These are phyloP conservation scores for Heteractis magnifica DNA, from an alignment of 92 coral and sea anemone genomes.

Conservation along the genomic window DNA sequence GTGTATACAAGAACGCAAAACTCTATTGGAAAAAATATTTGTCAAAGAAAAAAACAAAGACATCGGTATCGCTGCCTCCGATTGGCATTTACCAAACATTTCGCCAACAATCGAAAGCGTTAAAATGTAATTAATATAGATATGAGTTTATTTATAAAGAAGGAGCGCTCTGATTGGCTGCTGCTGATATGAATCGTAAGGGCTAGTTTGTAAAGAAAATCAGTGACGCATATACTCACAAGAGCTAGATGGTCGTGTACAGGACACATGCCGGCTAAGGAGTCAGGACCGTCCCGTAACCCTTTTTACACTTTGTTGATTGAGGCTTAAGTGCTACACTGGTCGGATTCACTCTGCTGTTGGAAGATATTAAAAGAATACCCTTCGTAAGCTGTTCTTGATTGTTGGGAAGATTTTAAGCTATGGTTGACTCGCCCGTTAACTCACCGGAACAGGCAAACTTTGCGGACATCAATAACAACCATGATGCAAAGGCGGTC, in stretches of 20 bases:
- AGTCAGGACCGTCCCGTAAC: constrained; percentile 33
- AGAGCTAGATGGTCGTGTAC: constrained; percentile 35
- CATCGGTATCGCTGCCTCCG: constrained; percentile 77
- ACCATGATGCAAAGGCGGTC: constrained; percentile 55
- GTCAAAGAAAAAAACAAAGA: constrained; percentile 39
- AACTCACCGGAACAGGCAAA: constrained; percentile 71
- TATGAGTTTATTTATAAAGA: constrained; percentile 95
- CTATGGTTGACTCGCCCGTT: constrained; percentile 71
- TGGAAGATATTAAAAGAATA: constrained; percentile 34
- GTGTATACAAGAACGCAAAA: constrained; percentile 13
- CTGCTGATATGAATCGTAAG: constrained; percentile 79
- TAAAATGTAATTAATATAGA: constrained; percentile 99
- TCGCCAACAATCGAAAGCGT: constrained; percentile 98
- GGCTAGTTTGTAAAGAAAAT: constrained; percentile 92
- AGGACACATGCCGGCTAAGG: constrained; percentile 60
- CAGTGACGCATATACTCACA: constrained; percentile 86
- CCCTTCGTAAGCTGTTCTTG: constrained; percentile 37
- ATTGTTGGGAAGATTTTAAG: constrained; percentile 22
- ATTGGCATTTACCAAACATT: constrained; percentile 91
- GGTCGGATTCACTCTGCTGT: constrained; percentile 27
- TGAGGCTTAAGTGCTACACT: constrained; percentile 50
- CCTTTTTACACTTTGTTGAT: constrained; percentile 45
- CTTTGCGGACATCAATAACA: constrained; percentile 73
- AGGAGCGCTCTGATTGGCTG: constrained; percentile 96
- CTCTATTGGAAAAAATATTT: constrained; percentile 16